phyloP scores from a whole-genome alignment of 2,888 invertebrate species.

The Coleophora deauratella region DNA sequence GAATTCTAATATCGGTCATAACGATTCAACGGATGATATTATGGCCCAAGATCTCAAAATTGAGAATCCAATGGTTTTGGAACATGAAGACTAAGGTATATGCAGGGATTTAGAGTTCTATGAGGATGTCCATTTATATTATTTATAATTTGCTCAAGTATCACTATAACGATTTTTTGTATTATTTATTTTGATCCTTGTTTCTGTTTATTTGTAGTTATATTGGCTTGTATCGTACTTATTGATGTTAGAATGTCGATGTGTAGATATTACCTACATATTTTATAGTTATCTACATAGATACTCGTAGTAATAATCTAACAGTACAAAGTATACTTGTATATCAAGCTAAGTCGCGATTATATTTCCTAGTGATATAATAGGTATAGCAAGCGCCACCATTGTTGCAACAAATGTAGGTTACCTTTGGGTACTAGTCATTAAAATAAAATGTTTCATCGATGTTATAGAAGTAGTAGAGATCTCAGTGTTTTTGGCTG shows the following conservation, averaged over 20 bases:
- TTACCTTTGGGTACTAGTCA: slow-evolving; percentile 29
- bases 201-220: slow-evolving; percentile 31
- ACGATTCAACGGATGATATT: slow-evolving; percentile 52
- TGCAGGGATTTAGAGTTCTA: slow-evolving; percentile 9
- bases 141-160: slow-evolving; percentile 10
- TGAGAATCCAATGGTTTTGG: slow-evolving; percentile 56
- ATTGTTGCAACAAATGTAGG: no score
- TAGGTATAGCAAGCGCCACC: no score
- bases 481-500: slow-evolving; percentile 63
- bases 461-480: slow-evolving; percentile 21
- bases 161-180: slow-evolving; percentile 4
- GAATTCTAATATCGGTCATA: slow-evolving; percentile 32
- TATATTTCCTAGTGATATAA: no score
- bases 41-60: slow-evolving; percentile 50
- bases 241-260: slow-evolving; percentile 21
- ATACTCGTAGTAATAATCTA: not conserved
- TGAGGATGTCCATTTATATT: slow-evolving; percentile 2
- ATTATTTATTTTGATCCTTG: slow-evolving; percentile 7
- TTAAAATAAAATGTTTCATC: slow-evolving; percentile 21
- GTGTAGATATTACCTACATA: slow-evolving; percentile 13
- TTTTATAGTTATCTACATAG: not conserved
- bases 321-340: no score
- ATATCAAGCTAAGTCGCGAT: no score
- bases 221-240: slow-evolving; percentile 17
- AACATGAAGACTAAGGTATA: slow-evolving; percentile 46